These are phyloP conservation scores for Heliconius melpomene DNA, from an alignment of 1,140 invertebrate genomes.

Conservation along the genomic window DNA sequence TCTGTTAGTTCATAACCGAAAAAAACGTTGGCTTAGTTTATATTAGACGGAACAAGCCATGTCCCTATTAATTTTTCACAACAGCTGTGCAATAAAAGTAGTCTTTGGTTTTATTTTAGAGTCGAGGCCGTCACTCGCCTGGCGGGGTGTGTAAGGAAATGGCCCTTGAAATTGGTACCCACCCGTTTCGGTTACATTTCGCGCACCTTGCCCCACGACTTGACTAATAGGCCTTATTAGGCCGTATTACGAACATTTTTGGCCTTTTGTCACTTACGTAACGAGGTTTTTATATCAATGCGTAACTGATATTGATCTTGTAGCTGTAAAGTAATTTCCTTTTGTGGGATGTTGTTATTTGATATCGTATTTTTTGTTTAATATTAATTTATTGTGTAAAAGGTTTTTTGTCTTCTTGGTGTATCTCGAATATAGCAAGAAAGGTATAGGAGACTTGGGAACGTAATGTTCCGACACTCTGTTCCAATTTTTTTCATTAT, in stretches of 20 bases:
- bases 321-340: constrained; percentile 23
- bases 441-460: too few relatives aligned
- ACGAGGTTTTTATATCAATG: constrained; percentile 48
- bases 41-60: constrained; percentile 33
- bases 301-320: constrained; percentile 31
- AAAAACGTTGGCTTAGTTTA: constrained; percentile 4
- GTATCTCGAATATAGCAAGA: too few relatives aligned
- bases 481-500: too few relatives aligned
- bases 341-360: background rate
- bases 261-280: constrained; percentile 62
- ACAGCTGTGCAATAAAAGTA: constrained; percentile 51
- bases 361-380: background rate
- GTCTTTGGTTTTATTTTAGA: constrained; percentile 56
- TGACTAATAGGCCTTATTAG: constrained; percentile 67
- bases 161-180: constrained; percentile 69
- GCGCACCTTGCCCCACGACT: constrained; percentile 62
- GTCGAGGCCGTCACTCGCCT: constrained; percentile 38
- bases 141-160: constrained; percentile 62
- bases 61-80: constrained; percentile 44
- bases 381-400: constrained; percentile 12
- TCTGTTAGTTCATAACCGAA: background rate
- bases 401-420: too few relatives aligned
- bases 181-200: constrained; percentile 54
- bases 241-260: constrained; percentile 54
- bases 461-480: too few relatives aligned